phyloP scores from a whole-genome alignment of 2,113 vertebrate genomes.

The Semnornis frantzii region DNA sequence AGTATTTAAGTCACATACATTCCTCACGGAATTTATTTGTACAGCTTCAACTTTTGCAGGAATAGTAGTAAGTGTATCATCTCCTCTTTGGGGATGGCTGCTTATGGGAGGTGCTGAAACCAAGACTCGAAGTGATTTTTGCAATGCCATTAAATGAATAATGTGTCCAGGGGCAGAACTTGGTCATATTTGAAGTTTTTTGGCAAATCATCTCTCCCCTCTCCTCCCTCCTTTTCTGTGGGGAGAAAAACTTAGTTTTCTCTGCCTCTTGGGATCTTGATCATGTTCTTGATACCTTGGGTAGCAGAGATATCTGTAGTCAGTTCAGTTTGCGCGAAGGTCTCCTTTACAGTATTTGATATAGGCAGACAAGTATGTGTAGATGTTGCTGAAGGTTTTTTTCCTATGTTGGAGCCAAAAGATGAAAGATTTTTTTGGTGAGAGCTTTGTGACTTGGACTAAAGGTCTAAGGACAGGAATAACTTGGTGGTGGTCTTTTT shows the following conservation, averaged over 20 bases:
- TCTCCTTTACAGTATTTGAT: not conserved
- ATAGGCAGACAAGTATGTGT: not conserved
- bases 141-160: not conserved
- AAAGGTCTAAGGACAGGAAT: not conserved
- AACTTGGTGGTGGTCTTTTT: not conserved
- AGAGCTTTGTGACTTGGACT: not conserved
- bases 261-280: not conserved
- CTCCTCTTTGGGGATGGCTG: not conserved
- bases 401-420: not conserved
- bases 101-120: not conserved
- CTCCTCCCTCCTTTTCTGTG: not conserved
- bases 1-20: not conserved
- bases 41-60: not conserved
- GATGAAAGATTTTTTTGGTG: not conserved
- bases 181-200: not conserved
- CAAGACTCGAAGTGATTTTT: not conserved
- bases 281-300: rapidly evolving
- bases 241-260: not conserved
- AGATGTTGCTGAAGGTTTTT: not conserved
- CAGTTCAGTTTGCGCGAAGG: not conserved
- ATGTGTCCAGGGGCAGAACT: not conserved
- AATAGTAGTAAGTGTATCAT: not conserved
- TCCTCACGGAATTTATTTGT: not conserved
- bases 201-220: not conserved
- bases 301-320: not conserved